Evolutionary conservation across 1,140 invertebrate species (phyloP), one percentile per base, ranked within the genome.

Genomic region (Papilio machaon): DNA sequence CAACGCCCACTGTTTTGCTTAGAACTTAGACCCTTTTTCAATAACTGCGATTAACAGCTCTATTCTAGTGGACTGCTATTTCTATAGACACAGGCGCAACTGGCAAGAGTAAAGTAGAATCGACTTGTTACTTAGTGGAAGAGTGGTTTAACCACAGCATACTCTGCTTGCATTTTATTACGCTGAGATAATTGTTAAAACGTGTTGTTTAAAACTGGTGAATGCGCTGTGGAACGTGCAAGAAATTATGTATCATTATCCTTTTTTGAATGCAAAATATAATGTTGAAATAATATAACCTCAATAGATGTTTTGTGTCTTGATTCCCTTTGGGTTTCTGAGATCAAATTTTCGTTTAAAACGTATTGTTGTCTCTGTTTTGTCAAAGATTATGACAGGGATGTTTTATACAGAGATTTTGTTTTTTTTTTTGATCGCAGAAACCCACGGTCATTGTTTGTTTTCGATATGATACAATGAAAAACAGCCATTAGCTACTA

Each of bases 1-100:
- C 30, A 52, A 76, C 64, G 64, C 64, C 74, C 46, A 76, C 74
- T 76, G 74, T 76, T 74, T 46, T 49, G n/a, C 73, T 76, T 52
- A 30, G 23, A 76, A n/a, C 74, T 47, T n/a, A 74, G 2, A 58
- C 54, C 8, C 54, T 19, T 58, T n/a, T 58, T 58, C n/a, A 17
- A 19, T 17, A n/a, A 58, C 8, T 19, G 54, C 54, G 54, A 58
- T 17, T 19, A 58, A 17, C n/a, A 2, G 17, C 54, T 58, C 6
- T 17, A 58, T 58, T 58, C 17, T 58, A 19, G n/a, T 7, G 54
- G 4, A 17, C 13, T 4, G 49, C 49, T 43, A 43, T 43, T 43
- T 43, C 4, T 43, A 7, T 43, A 43, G 38, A 43, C 23, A 30
- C 23, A 30, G 23, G 23, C 23, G 23, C 23, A 30, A 30, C 7